Conservation (phyloP, 2,797 vertebrate species). For the Cetoscarus ocellatus region DNA sequence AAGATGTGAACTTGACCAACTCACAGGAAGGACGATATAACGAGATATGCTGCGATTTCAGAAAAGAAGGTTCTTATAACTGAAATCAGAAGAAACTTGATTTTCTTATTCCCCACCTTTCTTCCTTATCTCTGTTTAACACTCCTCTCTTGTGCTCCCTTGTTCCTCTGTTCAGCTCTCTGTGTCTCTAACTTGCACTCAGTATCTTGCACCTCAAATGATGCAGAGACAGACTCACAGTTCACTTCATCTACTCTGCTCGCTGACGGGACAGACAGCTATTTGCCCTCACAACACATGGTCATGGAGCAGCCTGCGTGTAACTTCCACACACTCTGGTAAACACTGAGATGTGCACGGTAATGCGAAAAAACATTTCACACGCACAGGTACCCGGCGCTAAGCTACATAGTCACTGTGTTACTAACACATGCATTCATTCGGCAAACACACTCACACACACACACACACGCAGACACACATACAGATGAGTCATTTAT, state of each 20-base stretch:
- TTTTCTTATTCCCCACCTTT: slow-evolving; percentile 16
- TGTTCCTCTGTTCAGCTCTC: slow-evolving; percentile 22
- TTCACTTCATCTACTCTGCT: slow-evolving; percentile 60
- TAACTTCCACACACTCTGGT: slow-evolving; percentile 18
- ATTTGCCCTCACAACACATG: slow-evolving; percentile 42
- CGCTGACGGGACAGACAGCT: slow-evolving; percentile 44
- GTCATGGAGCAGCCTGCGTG: slow-evolving; percentile 37
- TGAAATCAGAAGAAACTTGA: slow-evolving; percentile 12
- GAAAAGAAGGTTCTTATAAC: slow-evolving; percentile 13
- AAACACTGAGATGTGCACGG: slow-evolving; percentile 27
- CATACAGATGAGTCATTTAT: slow-evolving; percentile 69
- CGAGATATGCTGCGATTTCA: not conserved
- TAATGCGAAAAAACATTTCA: slow-evolving; percentile 45
- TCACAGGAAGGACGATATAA: slow-evolving; percentile 3
- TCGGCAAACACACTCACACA: not conserved
- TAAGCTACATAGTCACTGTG: slow-evolving; percentile 41
- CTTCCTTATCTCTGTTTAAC: slow-evolving; percentile 49
- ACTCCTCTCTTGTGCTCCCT: slow-evolving; percentile 20
- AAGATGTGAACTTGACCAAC: slow-evolving; percentile 1
- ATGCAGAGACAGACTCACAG: slow-evolving; percentile 65
- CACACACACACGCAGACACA: slow-evolving; percentile 20
- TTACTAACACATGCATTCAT: slow-evolving; percentile 17
- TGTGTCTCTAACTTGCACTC: slow-evolving; percentile 52
- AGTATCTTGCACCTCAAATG: slow-evolving; percentile 68
- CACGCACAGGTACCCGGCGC: slow-evolving; percentile 38